Base-by-base conservation (phyloP, 2,888 invertebrate species). In the Scaptodrosophila latifasciaeformis region DNA sequence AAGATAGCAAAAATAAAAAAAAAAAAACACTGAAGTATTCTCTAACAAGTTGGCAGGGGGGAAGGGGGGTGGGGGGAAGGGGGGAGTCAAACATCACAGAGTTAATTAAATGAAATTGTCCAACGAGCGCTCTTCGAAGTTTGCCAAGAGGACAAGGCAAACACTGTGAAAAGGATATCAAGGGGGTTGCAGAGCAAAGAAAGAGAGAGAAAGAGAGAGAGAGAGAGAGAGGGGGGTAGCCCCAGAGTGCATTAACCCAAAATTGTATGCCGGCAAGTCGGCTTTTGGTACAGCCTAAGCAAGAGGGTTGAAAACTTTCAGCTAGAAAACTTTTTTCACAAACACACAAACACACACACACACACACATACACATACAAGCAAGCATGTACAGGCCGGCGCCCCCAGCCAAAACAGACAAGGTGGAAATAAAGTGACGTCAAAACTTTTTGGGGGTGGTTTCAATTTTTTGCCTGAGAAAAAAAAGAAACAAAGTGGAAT, bases 61-160 rank as follows among this genome's bases (percentile, higher is more conserved):
- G 9, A 24, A 2, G n/a, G n/a, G 17, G 18, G 37, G n/a, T 4
- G 15, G 5, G 18, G 37, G n/a, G 37, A 2, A 37, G 37, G 13
- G 5, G 37, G 17, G 37, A 4, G 3, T 3, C n/a, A 31, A n/a
- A 9, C 21, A 21, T 50, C 44, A 50, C 59, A 30, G 49, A 76
- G 75, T 77, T 72, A 72, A 72, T 78, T 75, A 78, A 72, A 78
- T 75, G 37, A 63, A 69, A 69, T 66, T 61, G 63, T 58, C 61
- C 62, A 62, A 66, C 58, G 49, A 48, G 50, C 24, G 30, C 34
- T 34, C 10, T 7, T 6, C 15, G 34, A 34, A 12, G 34, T 13
- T 13, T 34, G 13, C 34, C 34, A 34, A 12, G 34, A n/a, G n/a
- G n/a, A n/a, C n/a, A n/a, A n/a, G n/a, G n/a, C 7, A 34, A 34